phyloP scores from a whole-genome alignment of 2,113 vertebrate species.

The Gadus macrocephalus region DNA sequence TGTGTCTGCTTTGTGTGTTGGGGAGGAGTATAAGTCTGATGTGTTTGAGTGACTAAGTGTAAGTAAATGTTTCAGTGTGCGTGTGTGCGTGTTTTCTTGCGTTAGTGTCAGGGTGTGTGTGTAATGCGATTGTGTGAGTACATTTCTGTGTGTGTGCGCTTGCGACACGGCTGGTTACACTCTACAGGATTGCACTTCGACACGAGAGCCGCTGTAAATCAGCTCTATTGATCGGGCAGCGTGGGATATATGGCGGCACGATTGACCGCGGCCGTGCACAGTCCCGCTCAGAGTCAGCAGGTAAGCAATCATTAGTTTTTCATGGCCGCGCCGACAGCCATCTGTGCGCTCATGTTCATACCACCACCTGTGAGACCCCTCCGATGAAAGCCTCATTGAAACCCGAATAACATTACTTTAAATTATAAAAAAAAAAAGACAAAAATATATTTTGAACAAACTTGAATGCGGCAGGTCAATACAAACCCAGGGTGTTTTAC shows the following conservation, averaged over 20 bases:
- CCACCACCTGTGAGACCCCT: too few relatives aligned
- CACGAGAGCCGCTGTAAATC: slow-evolving; percentile 21
- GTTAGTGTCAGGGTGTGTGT: neutral
- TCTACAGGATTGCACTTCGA: slow-evolving; percentile 16
- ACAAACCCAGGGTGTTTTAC: too few relatives aligned
- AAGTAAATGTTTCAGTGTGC: neutral
- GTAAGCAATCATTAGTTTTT: neutral
- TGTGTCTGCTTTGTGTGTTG: neutral
- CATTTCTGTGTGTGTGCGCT: neutral
- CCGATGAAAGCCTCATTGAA: too few relatives aligned
- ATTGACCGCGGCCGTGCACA: slow-evolving; percentile 21
- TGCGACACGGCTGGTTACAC: slow-evolving; percentile 5
- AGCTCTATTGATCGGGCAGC: slow-evolving; percentile 22
- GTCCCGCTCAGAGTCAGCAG: neutral
- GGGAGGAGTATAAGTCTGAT: neutral
- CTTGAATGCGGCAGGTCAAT: too few relatives aligned
- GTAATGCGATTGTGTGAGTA: neutral
- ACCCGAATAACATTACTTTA: too few relatives aligned
- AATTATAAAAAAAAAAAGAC: too few relatives aligned
- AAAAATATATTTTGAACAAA: too few relatives aligned
- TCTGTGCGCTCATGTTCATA: too few relatives aligned
- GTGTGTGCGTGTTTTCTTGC: neutral
- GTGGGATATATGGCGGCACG: slow-evolving; percentile 9
- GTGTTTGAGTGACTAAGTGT: neutral
- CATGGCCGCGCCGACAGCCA: too few relatives aligned